Conservation (phyloP, 2,888 invertebrate species). For the Saturnia pavonia region DNA sequence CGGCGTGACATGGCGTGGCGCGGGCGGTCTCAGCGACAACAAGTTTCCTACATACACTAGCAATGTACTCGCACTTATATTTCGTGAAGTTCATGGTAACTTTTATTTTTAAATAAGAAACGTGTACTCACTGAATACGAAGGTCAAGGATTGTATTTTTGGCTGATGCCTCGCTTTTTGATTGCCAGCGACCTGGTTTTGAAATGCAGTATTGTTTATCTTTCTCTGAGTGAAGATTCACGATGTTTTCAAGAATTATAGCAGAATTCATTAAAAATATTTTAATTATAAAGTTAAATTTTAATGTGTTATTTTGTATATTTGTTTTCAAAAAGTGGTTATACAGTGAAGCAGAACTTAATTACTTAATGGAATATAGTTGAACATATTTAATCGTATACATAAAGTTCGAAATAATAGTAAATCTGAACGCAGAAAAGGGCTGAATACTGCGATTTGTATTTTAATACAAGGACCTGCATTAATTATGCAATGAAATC, state of each 20-base stretch:
- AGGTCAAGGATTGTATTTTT: constrained; percentile 79
- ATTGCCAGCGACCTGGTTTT: constrained; percentile 66
- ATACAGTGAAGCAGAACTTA: not conserved
- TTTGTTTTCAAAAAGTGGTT: not conserved
- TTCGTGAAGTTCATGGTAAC: constrained; percentile 74
- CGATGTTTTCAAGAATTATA: constrained; percentile 3
- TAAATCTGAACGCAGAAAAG: too few species aligned
- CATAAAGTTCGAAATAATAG: too few species aligned
- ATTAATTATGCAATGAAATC: too few species aligned
- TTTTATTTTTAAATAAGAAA: constrained; percentile 73
- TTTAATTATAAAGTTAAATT: not conserved
- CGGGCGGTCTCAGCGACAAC: constrained; percentile 50
- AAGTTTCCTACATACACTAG: constrained; percentile 63
- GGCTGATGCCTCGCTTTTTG: constrained; percentile 60
- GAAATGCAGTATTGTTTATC: constrained; percentile 48
- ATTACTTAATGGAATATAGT: not conserved
- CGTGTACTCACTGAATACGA: constrained; percentile 53
- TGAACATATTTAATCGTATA: too few species aligned
- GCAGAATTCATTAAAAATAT: not conserved
- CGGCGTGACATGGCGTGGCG: constrained; percentile 36
- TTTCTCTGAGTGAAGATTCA: constrained; percentile 39
- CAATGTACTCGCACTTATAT: constrained; percentile 59
- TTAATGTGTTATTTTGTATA: not conserved
- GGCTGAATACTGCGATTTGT: too few species aligned
- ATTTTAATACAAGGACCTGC: too few species aligned